Evolutionary conservation across 2,113 vertebrate species (phyloP), one percentile per base, ranked within the genome.

Genomic region (Hypocryptadius cinnamomeus): DNA sequence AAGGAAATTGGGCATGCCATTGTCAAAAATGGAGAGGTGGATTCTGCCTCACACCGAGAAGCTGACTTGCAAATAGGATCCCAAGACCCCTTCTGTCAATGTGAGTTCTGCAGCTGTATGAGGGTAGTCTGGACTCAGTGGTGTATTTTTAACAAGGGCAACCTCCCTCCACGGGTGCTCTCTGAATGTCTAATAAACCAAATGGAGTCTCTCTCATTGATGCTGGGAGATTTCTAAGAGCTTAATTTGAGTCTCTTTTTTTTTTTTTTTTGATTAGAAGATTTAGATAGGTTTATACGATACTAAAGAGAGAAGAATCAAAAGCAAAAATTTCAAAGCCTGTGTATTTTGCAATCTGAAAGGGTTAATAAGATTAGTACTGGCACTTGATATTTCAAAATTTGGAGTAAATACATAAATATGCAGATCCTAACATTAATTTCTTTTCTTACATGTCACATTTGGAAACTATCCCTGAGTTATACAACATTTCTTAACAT

Each of bases 401-500:
- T 10, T 21, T 47, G 57, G 35, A 74, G 5, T 44, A 73, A 73
- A 73, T 45, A 42, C 15, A 64, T 5, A 60, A 83, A 84, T 77
- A 84, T 42, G 17, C 8, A 84, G 22, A 35, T 88, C 28, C 33
- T 95, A 91, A 86, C 28, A 50, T 94, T 92, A 65, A 45, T 51
- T 93, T 72, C 66, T 90, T 80, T 59, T 7, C 66, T 89, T 94
- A 84, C 68, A 11, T 64, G 25, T 40, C 30, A 68, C 25, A 37
- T 79, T 93, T 89, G 65, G 24, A 94, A 61, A 77, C 65, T 93
- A 87, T 64, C n/a, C 11, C 33, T 89, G 13, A 28, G 65, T 91
- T 93, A 89, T 56, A 72, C 59, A 94, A 68, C 11, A 60, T 85
- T 87, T 85, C 54, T 82, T 76, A 60, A 94, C 92, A 76, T 88